A percentile compares a stretch with the other conserved stretches of the same genome.
phyloP scores from a whole-genome alignment of 2,888 invertebrate genomes.

The Synergus gifuensis region DNA sequence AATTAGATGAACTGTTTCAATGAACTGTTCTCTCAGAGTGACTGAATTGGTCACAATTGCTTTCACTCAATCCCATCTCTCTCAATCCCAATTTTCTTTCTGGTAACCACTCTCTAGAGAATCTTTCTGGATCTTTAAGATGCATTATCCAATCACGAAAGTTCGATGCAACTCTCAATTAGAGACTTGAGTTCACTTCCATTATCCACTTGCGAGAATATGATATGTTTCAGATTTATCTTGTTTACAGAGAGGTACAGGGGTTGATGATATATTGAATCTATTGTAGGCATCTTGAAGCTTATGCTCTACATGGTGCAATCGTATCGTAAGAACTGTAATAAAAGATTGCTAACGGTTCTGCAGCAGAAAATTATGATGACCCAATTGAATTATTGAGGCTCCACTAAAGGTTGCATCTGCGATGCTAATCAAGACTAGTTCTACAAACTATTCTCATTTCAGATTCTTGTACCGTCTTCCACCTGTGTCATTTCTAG shows the following conservation, averaged over 20 bases:
- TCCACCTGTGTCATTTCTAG: not conserved
- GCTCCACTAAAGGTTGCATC: not conserved
- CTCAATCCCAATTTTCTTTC: conserved; percentile 3
- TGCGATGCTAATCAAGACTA: conserved; percentile 4
- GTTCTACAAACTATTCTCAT: conserved; percentile 1
- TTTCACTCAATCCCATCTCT: not conserved
- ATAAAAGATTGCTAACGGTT: conserved; percentile 24
- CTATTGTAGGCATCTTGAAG: not conserved
- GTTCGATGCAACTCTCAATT: not conserved
- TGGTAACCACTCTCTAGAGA: not conserved
- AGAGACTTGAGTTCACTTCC: not conserved
- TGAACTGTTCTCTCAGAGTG: not conserved
- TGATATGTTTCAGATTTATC: conserved; percentile 18
- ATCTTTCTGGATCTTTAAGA: not conserved
- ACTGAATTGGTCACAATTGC: conserved; percentile 24
- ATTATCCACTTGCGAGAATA: conserved; percentile 2
- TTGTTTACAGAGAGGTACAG: conserved; percentile 2
- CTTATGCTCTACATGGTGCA: not conserved
- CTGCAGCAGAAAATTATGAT: conserved; percentile 8
- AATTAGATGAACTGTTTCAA: not conserved
- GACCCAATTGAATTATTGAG: conserved; percentile 17
- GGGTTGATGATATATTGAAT: not conserved
- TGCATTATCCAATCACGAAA: conserved; percentile 20
- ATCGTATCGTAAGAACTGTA: not conserved
- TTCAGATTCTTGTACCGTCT: not conserved